Conservation (phyloP, 2,797 vertebrate species). For the Labroides dimidiatus region DNA sequence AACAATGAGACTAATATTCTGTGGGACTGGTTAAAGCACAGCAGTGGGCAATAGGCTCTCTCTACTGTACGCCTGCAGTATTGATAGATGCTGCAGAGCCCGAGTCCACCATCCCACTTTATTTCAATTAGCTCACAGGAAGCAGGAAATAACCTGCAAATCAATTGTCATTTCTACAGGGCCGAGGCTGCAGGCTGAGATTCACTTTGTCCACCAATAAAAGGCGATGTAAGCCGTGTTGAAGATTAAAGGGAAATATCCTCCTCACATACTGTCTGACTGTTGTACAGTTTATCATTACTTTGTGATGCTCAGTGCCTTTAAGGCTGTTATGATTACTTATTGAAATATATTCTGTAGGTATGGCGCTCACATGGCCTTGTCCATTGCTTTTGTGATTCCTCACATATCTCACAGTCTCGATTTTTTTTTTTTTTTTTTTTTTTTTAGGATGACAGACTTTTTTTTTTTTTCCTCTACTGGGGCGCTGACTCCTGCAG, state of each 20-base stretch:
- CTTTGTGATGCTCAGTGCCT: slow-evolving; percentile 33
- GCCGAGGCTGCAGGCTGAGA: slow-evolving; percentile 61
- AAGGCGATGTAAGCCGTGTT: slow-evolving; percentile 72
- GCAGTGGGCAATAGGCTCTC: slow-evolving; percentile 33
- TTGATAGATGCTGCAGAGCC: slow-evolving; percentile 76
- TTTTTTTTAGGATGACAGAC: background rate
- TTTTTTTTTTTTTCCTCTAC: background rate
- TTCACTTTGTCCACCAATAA: slow-evolving; percentile 77
- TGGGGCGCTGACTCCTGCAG: no score
- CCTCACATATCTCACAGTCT: slow-evolving; percentile 1
- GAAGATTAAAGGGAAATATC: slow-evolving; percentile 75
- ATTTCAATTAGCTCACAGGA: slow-evolving; percentile 85
- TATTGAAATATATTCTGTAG: slow-evolving; percentile 34
- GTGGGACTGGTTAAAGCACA: slow-evolving; percentile 41
- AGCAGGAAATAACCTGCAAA: slow-evolving; percentile 83
- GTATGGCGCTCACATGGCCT: background rate
- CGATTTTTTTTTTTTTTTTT: slow-evolving; percentile 15
- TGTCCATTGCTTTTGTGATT: slow-evolving; percentile 4
- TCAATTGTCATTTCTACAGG: slow-evolving; percentile 80
- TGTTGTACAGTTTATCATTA: slow-evolving; percentile 51
- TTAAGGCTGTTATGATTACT: slow-evolving; percentile 37
- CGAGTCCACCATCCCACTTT: slow-evolving; percentile 74
- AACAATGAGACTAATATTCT: slow-evolving; percentile 45
- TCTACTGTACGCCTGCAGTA: slow-evolving; percentile 58
- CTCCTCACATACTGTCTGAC: slow-evolving; percentile 25